Percentiles rank a stretch among this genome's conserved stretches.
Evolutionary conservation across 2,113 vertebrate genomes (phyloP).

Genomic region (Tragelaphus scriptus): DNA sequence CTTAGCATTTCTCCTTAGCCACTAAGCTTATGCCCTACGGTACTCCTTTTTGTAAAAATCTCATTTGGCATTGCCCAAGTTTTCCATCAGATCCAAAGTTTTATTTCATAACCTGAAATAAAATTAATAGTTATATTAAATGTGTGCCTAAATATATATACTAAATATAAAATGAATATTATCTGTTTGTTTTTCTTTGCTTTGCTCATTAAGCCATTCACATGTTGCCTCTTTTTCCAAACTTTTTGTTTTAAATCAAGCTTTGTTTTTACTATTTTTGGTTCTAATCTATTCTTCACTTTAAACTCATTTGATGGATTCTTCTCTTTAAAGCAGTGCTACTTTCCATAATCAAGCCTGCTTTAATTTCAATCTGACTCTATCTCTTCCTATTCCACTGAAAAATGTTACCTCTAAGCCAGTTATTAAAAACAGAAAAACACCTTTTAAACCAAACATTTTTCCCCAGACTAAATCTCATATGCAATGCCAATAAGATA

Average conservation of each 20-base stretch:
- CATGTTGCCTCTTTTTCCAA: neutral
- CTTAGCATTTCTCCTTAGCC: neutral
- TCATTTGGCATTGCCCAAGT: neutral
- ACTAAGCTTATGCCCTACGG: neutral
- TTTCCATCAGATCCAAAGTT: neutral
- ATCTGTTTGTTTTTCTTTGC: neutral
- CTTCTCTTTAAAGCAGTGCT: constrained; percentile 13
- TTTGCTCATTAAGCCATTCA: neutral
- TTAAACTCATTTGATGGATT: neutral
- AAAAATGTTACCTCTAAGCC: neutral
- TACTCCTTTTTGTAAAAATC: neutral
- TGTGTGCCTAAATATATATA: neutral
- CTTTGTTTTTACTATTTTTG: constrained; percentile 14
- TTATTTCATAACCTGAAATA: constrained; percentile 23
- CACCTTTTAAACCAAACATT: neutral
- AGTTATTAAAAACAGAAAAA: neutral
- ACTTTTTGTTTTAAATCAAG: constrained; percentile 15
- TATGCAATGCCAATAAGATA: neutral
- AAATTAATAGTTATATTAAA: neutral
- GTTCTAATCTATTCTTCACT: neutral
- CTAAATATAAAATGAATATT: neutral
- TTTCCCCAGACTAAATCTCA: neutral
- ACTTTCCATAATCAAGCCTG: neutral
- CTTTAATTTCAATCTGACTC: neutral
- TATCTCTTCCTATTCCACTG: neutral